Evolutionary conservation across 2,888 invertebrate species (phyloP).

Genomic region (Parnassius orleans): DNA sequence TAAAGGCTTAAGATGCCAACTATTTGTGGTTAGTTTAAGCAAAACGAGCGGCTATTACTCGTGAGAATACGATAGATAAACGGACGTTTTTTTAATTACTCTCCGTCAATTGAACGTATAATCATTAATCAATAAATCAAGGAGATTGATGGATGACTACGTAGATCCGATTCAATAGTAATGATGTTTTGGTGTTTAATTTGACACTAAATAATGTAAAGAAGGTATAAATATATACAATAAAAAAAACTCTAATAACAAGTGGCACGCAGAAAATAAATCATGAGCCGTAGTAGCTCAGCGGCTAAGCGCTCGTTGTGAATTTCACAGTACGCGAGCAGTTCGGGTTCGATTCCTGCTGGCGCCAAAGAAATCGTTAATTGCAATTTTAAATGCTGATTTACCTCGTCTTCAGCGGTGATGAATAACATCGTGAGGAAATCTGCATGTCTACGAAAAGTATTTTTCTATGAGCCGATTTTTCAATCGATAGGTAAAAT

Average conservation of each 20-base stretch:
- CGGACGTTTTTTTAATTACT: slow-evolving; percentile 68
- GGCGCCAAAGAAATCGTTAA: no score
- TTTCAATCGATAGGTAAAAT: no score
- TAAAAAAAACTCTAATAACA: not conserved
- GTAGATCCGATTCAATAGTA: slow-evolving; percentile 69
- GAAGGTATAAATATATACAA: slow-evolving; percentile 1
- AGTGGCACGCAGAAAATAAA: no score
- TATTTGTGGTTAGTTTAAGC: slow-evolving; percentile 34
- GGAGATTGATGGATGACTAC: slow-evolving; percentile 69
- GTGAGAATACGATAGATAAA: slow-evolving; percentile 50
- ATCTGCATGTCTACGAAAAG: no score
- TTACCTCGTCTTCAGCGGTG: no score
- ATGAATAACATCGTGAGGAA: no score
- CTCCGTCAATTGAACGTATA: slow-evolving; percentile 61
- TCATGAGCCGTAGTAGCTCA: no score
- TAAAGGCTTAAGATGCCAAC: slow-evolving; percentile 21
- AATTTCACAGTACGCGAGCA: no score
- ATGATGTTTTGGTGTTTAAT: slow-evolving; percentile 72
- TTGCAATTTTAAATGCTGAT: no score
- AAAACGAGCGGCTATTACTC: slow-evolving; percentile 39
- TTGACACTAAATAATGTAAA: slow-evolving; percentile 67
- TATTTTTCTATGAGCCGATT: no score
- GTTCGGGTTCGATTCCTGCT: no score
- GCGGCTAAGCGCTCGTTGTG: no score
- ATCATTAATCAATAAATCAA: slow-evolving; percentile 76